These are phyloP conservation scores for Athripsodes cinereus DNA, from an alignment of 2,888 invertebrate species.

Conservation along the genomic window DNA sequence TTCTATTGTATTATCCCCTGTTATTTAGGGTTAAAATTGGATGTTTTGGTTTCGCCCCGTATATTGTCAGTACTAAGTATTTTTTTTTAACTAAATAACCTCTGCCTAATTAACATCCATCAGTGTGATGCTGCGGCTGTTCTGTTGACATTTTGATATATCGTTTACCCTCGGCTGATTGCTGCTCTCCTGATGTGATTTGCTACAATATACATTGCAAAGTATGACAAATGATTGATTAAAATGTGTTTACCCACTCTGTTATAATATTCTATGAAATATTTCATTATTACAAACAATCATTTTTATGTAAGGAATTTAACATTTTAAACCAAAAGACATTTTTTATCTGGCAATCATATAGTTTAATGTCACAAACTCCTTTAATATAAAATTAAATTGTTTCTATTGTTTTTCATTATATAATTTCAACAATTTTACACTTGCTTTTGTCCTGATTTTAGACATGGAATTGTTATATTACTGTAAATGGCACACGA, in stretches of 20 bases:
- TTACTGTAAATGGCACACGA: no score
- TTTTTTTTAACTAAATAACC: slow-evolving; percentile 3
- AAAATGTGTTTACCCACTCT: background rate
- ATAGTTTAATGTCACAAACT: no score
- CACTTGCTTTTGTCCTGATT: no score
- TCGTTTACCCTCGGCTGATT: no score
- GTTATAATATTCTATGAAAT: background rate
- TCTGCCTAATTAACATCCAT: slow-evolving; percentile 8
- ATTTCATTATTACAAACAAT: background rate
- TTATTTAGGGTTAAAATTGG: slow-evolving; percentile 16
- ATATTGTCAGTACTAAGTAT: background rate
- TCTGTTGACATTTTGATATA: background rate
- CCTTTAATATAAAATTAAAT: no score
- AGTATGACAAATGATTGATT: background rate
- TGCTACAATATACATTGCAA: background rate
- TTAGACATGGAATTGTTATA: no score
- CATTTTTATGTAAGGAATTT: background rate
- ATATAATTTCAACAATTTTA: no score
- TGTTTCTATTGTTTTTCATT: no score
- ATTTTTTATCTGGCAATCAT: background rate
- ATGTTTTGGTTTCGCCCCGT: slow-evolving; percentile 15
- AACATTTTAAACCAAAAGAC: background rate
- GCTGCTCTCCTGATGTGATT: no score
- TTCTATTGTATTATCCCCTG: slow-evolving; percentile 16
- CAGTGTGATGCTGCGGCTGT: slow-evolving; percentile 2